Evolutionary conservation across 1,140 invertebrate species (phyloP), one percentile per base, ranked within the genome.

Genomic region (Rhopalosiphum padi): DNA sequence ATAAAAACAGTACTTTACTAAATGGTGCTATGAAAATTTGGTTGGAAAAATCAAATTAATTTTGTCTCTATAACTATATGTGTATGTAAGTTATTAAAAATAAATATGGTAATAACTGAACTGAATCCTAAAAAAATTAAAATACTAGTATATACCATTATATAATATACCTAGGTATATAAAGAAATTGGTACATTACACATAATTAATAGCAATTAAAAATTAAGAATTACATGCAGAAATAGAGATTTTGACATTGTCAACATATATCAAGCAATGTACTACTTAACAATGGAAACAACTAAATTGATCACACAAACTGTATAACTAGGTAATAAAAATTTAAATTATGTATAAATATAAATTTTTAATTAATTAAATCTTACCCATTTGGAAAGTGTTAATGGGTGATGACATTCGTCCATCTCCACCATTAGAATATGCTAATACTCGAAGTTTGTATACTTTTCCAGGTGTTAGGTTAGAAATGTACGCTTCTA

Each of bases 341-440:
- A 37, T 41, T 37, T 83, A 83, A 51, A 51, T 51, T 25, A 85
- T 77, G n/a, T n/a, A 77, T n/a, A 23, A 9, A 23, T 85, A 30
- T 85, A 15, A 37, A 85, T 86, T 46, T 55, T n/a, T 46, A 90
- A 8, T 21, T 21, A 30, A 68, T 8, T 30, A 30, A 43, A 90
- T 30, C 60, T 90, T 93, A 94, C 97, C 97, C 97, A 98, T 98
- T 96, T 97, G 97, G 95, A 99, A 99, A 94, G 97, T 97, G 94
- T 97, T 96, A 6, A 97, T 96, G 1, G 98, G 98, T 94, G 98
- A 99, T 87, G 98, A 99, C 98, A 99, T 99, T 91, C 98, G 97
- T 0, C 99, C 99, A 95, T 99, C 98, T 1, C 99, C 99, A 48
- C 99, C 99, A 94, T 97, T 97, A 46, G 98, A 99, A 95, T 97